Conservation (phyloP, 2,888 invertebrate species). For the Tipula confusa region DNA sequence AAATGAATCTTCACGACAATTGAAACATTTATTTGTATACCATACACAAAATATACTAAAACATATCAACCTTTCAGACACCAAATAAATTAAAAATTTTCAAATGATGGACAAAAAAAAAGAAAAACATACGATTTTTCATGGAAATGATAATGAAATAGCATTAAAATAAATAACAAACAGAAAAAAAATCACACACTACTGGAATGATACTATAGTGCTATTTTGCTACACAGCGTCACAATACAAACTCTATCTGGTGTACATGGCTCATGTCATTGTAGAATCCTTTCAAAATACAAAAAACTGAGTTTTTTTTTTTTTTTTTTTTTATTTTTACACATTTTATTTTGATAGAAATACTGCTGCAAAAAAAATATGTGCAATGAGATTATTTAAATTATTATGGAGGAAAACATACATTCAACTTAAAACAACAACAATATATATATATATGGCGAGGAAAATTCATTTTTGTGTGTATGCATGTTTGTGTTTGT, state of each 20-base stretch:
- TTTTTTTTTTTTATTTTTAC: neutral
- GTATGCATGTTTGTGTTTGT: neutral
- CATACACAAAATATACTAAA: neutral
- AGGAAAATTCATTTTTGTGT: neutral
- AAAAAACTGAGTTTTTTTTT: neutral
- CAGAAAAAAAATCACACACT: neutral
- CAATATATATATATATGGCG: neutral
- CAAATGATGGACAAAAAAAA: no score
- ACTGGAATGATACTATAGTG: neutral
- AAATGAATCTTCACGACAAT: neutral
- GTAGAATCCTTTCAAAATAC: neutral
- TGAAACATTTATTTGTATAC: neutral
- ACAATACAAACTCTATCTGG: neutral
- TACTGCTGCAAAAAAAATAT: slow-evolving; percentile 13
- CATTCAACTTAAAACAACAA: neutral
- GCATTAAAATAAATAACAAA: neutral
- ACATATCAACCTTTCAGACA: neutral
- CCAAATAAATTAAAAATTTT: neutral
- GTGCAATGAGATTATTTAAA: slow-evolving; percentile 29
- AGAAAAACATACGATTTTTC: no score
- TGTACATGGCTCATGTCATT: neutral
- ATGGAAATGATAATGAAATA: neutral
- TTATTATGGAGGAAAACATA: slow-evolving; percentile 25
- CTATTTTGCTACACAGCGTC: neutral
- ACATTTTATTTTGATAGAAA: slow-evolving; percentile 20